phyloP scores from a whole-genome alignment of 53 echinoderm and acorn worm species.

The Crossaster papposus region DNA sequence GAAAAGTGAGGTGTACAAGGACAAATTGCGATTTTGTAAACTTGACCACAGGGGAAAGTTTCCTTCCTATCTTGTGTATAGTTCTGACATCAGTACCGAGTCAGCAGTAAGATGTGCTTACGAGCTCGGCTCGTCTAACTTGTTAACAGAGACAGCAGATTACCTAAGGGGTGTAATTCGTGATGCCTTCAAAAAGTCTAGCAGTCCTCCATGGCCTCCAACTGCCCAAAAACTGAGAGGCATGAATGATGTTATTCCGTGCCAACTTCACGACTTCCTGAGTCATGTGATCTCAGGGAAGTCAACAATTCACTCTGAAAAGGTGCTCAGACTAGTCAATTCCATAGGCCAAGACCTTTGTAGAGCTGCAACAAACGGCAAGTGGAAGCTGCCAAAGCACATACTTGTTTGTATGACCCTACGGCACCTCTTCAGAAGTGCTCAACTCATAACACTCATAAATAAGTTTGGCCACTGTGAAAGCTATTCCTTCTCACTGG shows the following conservation, averaged over 20 bases:
- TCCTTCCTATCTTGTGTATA: conserved; percentile 51
- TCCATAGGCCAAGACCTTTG: conserved; percentile 74
- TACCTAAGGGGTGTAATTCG: conserved; percentile 27
- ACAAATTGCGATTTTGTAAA: neutral
- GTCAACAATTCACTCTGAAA: neutral
- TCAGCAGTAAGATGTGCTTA: conserved; percentile 61
- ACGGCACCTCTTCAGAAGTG: conserved; percentile 71
- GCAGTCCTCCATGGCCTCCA: conserved; percentile 52
- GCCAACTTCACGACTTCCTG: conserved; percentile 20
- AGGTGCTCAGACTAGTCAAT: conserved; percentile 23
- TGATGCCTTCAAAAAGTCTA: conserved; percentile 49
- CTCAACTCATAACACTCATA: conserved; percentile 63
- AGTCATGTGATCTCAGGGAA: conserved; percentile 20
- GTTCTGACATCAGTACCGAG: neutral
- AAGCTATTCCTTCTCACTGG: conserved; percentile 59
- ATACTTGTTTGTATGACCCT: conserved; percentile 60
- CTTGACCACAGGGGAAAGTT: neutral
- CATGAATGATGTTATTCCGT: conserved; percentile 41
- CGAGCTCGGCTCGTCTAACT: conserved; percentile 32
- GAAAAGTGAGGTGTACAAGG: neutral
- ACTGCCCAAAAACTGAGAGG: conserved; percentile 37
- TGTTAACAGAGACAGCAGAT: conserved; percentile 37
- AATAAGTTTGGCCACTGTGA: conserved; percentile 70
- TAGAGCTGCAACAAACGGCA: conserved; percentile 54
- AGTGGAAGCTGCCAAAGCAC: conserved; percentile 75